These are phyloP conservation scores for Amphilophus citrinellus DNA, from an alignment of 2,113 vertebrate genomes.

Conservation along the genomic window DNA sequence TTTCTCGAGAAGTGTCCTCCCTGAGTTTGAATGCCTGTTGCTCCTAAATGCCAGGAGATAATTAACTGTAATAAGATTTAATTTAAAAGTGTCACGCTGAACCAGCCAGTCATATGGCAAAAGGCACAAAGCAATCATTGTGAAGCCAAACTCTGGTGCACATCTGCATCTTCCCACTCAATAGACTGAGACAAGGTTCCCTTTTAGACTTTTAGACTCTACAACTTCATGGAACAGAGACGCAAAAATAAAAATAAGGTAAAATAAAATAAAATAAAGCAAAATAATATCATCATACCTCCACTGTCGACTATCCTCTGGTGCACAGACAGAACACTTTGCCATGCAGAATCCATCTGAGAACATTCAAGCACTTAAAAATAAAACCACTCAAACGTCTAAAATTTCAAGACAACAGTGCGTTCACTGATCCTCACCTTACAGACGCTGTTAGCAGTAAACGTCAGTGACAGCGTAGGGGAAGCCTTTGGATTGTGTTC, in stretches of 20 bases:
- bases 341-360: conserved; percentile 75
- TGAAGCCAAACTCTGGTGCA: background rate
- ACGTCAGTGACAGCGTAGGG: background rate
- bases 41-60: background rate
- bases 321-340: conserved; percentile 69
- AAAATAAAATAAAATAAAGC: background rate
- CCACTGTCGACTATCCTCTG: conserved; percentile 77
- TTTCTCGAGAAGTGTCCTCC: background rate
- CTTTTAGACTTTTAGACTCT: background rate
- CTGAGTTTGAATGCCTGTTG: background rate
- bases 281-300: conserved; percentile 56
- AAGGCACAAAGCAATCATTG: conserved; percentile 47
- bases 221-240: background rate
- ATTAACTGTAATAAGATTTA: conserved; percentile 1
- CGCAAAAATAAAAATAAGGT: background rate
- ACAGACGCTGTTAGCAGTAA: background rate
- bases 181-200: background rate
- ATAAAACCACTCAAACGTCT: background rate
- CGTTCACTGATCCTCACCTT: background rate
- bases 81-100: background rate
- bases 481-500: conserved; percentile 13
- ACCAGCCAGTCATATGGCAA: conserved; percentile 24
- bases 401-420: too few relatives aligned
- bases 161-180: conserved; percentile 26
- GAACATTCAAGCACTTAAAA: background rate